A percentile compares a stretch with the other conserved stretches of the same genome.
phyloP scores from a whole-genome alignment of 1,140 invertebrate genomes.

The Cydia splendana region DNA sequence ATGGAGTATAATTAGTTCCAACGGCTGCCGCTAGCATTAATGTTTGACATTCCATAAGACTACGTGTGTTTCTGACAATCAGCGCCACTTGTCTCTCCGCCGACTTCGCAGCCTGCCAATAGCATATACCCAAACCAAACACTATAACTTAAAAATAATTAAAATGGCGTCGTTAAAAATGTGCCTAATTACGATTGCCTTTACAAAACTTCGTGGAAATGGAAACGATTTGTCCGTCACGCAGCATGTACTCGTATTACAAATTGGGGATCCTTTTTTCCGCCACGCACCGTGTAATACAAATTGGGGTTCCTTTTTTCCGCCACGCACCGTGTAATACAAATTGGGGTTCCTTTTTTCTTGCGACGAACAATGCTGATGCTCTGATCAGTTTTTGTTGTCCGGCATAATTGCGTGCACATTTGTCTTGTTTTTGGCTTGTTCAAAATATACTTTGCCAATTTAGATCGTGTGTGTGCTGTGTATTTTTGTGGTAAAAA shows the following conservation, averaged over 20 bases:
- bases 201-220: constrained; percentile 3
- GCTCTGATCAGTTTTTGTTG: constrained; percentile 15
- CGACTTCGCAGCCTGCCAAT: too few relatives aligned
- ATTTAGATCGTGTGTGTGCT: neutral
- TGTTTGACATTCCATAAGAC: too few relatives aligned
- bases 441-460: neutral
- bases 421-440: constrained; percentile 10
- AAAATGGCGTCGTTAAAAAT: too few relatives aligned
- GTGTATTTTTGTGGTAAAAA: too few relatives aligned
- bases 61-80: too few relatives aligned
- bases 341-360: constrained; percentile 22
- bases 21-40: too few relatives aligned
- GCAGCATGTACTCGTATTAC: neutral
- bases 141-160: too few relatives aligned
- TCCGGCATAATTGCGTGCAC: too few relatives aligned
- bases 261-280: neutral
- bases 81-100: too few relatives aligned
- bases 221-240: constrained; percentile 2
- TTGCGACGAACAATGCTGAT: constrained; percentile 18
- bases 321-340: constrained; percentile 9
- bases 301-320: constrained; percentile 22
- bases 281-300: constrained; percentile 12
- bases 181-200: neutral
- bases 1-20: too few relatives aligned
- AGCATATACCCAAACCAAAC: too few relatives aligned